A percentile compares a stretch with the other conserved stretches of the same genome.
phyloP scores from a whole-genome alignment of 1,140 invertebrate genomes.

The Drosophila oshimai region DNA sequence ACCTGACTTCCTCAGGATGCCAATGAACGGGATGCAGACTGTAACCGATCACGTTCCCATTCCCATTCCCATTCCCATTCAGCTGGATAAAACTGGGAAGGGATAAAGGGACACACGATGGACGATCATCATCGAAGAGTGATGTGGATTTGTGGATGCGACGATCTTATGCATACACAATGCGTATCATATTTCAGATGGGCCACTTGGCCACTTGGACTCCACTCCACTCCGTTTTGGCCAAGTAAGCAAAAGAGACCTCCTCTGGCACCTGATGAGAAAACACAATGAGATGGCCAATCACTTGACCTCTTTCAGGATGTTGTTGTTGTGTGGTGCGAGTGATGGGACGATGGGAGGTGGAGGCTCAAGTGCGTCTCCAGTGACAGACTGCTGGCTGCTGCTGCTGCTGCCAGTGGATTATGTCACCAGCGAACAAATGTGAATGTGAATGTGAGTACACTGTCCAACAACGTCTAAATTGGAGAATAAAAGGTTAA shows the following conservation, averaged over 20 bases:
- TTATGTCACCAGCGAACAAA: constrained; percentile 11
- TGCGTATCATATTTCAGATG: constrained; percentile 74
- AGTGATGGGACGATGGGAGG: constrained; percentile 17
- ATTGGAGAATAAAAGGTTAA: too few species aligned
- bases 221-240: too few species aligned
- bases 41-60: constrained; percentile 65
- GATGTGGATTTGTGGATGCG: constrained; percentile 21
- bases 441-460: constrained; percentile 20
- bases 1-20: constrained; percentile 80
- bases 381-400: constrained; percentile 11
- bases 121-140: constrained; percentile 10
- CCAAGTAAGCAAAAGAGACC: too few species aligned
- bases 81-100: neutral
- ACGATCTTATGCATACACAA: constrained; percentile 75
- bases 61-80: constrained; percentile 53
- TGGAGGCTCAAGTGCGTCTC: constrained; percentile 67
- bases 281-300: constrained; percentile 79
- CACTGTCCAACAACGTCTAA: too few species aligned
- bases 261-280: constrained; percentile 76
- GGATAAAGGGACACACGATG: constrained; percentile 4
- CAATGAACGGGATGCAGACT: constrained; percentile 43
- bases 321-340: constrained; percentile 59
- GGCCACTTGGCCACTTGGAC: constrained; percentile 4
- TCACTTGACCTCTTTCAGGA: constrained; percentile 80
- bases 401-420: constrained; percentile 19